Evolutionary conservation across 2,113 vertebrate species (phyloP), one percentile per base, ranked within the genome.

Genomic region (Mola mola): DNA sequence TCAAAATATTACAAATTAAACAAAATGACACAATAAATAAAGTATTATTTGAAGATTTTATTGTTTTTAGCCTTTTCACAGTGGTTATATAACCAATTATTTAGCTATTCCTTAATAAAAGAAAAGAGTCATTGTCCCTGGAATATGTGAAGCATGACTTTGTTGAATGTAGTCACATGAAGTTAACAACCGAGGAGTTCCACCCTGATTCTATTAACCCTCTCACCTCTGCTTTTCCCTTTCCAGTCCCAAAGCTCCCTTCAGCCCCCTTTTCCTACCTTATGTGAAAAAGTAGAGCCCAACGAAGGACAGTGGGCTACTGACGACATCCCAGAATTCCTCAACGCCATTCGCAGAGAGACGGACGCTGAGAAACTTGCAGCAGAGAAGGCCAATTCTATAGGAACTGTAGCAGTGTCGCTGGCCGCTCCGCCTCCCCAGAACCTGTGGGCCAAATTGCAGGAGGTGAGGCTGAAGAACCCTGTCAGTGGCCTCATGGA

Each of bases 401-500:
- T 85, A 20, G 90, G 88, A 41, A 89, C 88, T 6, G 88, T 92
- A 0, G 92, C 88, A 0, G 90, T 93, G 46, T 89, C 91, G 0
- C 48, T 91, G 52, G 83, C 91, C 3, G 90, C 92, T 13, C 89
- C 91, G 0, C 86, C 87, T 41, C 81, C 89, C 5, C 81, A 89
- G 57, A 89, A 87, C 69, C 66, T 88, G 78, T 89, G 6, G 91
- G 91, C 81, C 40, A 92, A 97, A 9, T 90, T 98, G n/a, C 85
- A 92, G 9, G 95, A 95, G 49, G 95, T 96, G 72, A 93, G 89
- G 76, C 85, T 93, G 75, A 98, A 99, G 91, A 98, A 98, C 79
- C 96, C 97, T 0, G 92, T 99, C 71, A 98, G 97, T 1, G 96
- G 96, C 28, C 91, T 99, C 13, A 94, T 96, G 37, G 97, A 99